phyloP scores from a whole-genome alignment of 2,113 vertebrate genomes.

The Pseudorasbora parva region DNA sequence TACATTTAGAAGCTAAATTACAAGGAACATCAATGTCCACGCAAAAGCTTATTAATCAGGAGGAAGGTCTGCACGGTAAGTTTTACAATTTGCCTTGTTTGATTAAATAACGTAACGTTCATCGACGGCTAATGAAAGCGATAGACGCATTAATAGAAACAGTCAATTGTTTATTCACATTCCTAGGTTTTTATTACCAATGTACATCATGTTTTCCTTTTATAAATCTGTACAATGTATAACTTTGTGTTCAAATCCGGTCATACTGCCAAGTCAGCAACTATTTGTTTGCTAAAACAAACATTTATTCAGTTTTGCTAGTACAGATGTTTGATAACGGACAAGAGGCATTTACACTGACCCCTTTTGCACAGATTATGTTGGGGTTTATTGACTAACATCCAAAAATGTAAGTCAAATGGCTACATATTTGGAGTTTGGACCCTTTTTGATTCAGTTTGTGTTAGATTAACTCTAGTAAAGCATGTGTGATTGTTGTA shows the following conservation, averaged over 20 bases:
- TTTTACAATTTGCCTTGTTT: neutral
- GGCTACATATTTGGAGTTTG: neutral
- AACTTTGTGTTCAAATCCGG: neutral
- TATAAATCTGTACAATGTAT: neutral
- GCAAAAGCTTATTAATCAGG: conserved; percentile 6
- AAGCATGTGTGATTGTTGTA: neutral
- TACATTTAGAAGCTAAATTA: neutral
- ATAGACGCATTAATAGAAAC: neutral
- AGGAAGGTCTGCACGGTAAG: conserved; percentile 43
- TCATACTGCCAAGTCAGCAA: conserved; percentile 32
- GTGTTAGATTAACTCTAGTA: neutral
- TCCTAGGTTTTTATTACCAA: neutral
- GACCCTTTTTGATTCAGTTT: neutral
- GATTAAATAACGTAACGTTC: neutral
- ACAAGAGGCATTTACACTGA: neutral
- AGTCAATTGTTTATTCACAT: neutral
- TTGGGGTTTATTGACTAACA: neutral
- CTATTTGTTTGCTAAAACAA: conserved; percentile 15
- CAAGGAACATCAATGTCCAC: conserved; percentile 28
- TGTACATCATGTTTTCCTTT: neutral
- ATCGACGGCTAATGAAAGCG: neutral
- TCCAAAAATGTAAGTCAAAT: neutral
- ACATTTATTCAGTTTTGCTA: neutral
- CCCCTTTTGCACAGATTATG: neutral
- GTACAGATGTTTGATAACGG: neutral